Evolutionary conservation across 2,113 vertebrate species (phyloP), one percentile per base, ranked within the genome.

Genomic region (Rhinoptilus africanus): DNA sequence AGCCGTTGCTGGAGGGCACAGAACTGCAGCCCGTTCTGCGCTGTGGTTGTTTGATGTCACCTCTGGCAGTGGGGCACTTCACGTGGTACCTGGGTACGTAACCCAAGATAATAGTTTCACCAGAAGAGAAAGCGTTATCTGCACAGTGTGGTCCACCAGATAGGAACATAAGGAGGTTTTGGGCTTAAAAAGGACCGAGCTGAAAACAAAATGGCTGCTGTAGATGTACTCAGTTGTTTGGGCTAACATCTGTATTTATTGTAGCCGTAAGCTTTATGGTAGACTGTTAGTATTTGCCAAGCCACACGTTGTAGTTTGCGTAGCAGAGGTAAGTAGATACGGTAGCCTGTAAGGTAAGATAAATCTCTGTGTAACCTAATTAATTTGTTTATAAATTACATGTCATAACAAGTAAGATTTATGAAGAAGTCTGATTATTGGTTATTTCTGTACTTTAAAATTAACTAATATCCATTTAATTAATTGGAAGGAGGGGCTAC

Each of bases 21-120:
- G 72, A 73, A 80, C 62, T 83, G 47, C 59, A 56, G 73, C 37
- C 37, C 7, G 0, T 67, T 57, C 60, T 23, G 4, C 74, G 32
- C 51, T 57, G 53, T 21, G 41, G 10, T 71, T 71, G 28, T 59
- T 62, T 71, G 27, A 10, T 5, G 24, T 67, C 4, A 1, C 43
- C 56, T 75, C 63, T 59, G 37, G 39, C 32, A 66, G 50, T 9
- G 16, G 14, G 32, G 6, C 24, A 18, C 20, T 10, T 80, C 17
- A 10, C 1, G 0, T 60, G 14, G 50, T 71, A 27, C 19, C 43
- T 39, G 23, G 15, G 9, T n/a, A 6, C 26, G 5, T 41, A 50
- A 59, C 56, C 24, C 26, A 26, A 91, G 78, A 9, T 15, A 1
- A 1, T 8, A 8, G 13, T 35, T 39, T 85, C 11, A 54, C 12